A percentile compares a stretch with the other conserved stretches of the same genome.
These are phyloP conservation scores for Manis javanica DNA, from an alignment of 2,797 vertebrate species.

Conservation along the genomic window DNA sequence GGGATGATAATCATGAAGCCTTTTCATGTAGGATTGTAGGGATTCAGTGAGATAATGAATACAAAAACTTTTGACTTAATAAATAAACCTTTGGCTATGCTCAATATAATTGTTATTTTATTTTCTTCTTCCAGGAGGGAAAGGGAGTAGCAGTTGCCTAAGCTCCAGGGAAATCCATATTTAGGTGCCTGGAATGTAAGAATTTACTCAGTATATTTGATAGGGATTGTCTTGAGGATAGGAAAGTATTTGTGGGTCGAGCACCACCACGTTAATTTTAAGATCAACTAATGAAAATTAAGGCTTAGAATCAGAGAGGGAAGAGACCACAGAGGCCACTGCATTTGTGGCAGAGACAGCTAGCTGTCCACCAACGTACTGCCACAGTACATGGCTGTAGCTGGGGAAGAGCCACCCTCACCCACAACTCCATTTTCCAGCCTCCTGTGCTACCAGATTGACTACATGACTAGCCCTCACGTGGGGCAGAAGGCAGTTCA, in stretches of 20 bases:
- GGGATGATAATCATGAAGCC: background rate
- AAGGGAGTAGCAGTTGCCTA: background rate
- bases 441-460: background rate
- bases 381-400: accelerated
- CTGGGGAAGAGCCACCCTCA: too few relatives aligned
- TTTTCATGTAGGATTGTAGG: background rate
- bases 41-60: background rate
- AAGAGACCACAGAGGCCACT: background rate
- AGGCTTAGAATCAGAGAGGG: background rate
- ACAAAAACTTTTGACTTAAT: background rate
- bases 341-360: background rate
- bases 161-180: background rate
- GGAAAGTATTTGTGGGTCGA: background rate
- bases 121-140: background rate
- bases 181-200: background rate
- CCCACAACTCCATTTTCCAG: background rate
- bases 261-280: background rate
- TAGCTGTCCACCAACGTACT: background rate
- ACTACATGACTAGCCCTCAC: background rate
- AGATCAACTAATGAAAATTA: background rate
- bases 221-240: background rate
- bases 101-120: background rate
- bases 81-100: background rate
- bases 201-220: background rate
- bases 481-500: background rate